Percentiles rank a stretch among this genome's conserved stretches.
Evolutionary conservation across 2,888 invertebrate species (phyloP).

Genomic region (Ectemnius continuus): DNA sequence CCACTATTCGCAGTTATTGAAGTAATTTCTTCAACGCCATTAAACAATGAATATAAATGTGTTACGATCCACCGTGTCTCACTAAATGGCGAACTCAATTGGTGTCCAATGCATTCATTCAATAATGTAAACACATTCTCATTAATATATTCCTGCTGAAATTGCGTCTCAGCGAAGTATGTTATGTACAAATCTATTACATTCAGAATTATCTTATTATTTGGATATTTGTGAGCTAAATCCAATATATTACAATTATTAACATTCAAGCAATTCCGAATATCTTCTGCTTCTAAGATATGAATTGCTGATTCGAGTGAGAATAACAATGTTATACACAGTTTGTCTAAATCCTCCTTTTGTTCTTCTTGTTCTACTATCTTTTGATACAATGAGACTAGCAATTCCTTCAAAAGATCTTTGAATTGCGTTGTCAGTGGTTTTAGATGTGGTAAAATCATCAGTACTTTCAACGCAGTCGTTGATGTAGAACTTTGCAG

Average conservation of each 20-base stretch:
- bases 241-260: conserved; percentile 57
- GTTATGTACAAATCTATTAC: conserved; percentile 67
- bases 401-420: conserved; percentile 52
- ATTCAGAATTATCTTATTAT: conserved; percentile 64
- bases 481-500: conserved; percentile 58
- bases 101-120: conserved; percentile 49
- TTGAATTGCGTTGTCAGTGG: conserved; percentile 57
- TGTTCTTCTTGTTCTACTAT: conserved; percentile 40
- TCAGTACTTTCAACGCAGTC: conserved; percentile 63
- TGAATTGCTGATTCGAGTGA: conserved; percentile 82
- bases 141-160: conserved; percentile 60
- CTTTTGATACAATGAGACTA: conserved; percentile 55
- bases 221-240: conserved; percentile 57
- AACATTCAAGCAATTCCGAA: conserved; percentile 76
- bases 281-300: conserved; percentile 79
- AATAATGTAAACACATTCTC: conserved; percentile 58
- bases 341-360: conserved; percentile 41
- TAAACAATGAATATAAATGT: conserved; percentile 87
- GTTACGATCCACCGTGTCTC: conserved; percentile 84
- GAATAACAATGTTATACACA: conserved; percentile 79
- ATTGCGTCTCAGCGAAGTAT: conserved; percentile 57
- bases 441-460: conserved; percentile 71
- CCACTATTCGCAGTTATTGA: conserved; percentile 67
- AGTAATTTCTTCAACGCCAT: conserved; percentile 79
- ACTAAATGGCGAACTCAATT: conserved; percentile 68